Evolutionary conservation across 2,888 invertebrate genomes (phyloP), one percentile per base, ranked within the genome.

Genomic region (Neria commutata): DNA sequence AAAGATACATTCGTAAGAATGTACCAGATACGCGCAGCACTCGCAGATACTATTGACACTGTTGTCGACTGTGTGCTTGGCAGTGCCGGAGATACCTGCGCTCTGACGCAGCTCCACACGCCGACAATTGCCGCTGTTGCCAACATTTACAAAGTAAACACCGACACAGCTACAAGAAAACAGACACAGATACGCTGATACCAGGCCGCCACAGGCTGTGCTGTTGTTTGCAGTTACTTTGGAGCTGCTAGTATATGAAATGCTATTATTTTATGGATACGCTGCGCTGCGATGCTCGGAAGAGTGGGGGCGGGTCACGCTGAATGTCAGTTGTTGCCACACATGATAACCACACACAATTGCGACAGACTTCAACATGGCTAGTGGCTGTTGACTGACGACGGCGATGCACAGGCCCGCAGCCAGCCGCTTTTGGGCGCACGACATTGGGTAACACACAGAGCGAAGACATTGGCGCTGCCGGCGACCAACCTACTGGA

Each of bases 361-460:
- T 5, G n/a, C 37, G 37, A 37, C n/a, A n/a, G 37, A 37, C 37
- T 6, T 14, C 37, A 3, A 42, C 17, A 19, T 21, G 21, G 21
- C 42, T 3, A 42, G n/a, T n/a, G n/a, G n/a, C n/a, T n/a, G n/a
- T n/a, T n/a, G n/a, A n/a, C n/a, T 21, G 21, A 42, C 42, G 4
- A 19, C 17, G n/a, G n/a, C 42, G n/a, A 45, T 29, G 29, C n/a
- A 53, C 26, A 45, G 45, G 29, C 21, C 33, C 37, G 23, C 58
- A 54, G 50, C 58, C 6, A 8, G 37, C n/a, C 54, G 48, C 53
- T 58, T 72, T n/a, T 68, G 53, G 62, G 67, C 65, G 64, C 45
- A 66, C 61, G 60, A 64, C 68, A 72, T 72, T 72, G 71, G 70
- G 72, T 68, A 72, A 72, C 71, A 66, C n/a, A n/a, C n/a, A 64